phyloP scores from a whole-genome alignment of 2,113 vertebrate genomes.

The Zootoca vivipara region DNA sequence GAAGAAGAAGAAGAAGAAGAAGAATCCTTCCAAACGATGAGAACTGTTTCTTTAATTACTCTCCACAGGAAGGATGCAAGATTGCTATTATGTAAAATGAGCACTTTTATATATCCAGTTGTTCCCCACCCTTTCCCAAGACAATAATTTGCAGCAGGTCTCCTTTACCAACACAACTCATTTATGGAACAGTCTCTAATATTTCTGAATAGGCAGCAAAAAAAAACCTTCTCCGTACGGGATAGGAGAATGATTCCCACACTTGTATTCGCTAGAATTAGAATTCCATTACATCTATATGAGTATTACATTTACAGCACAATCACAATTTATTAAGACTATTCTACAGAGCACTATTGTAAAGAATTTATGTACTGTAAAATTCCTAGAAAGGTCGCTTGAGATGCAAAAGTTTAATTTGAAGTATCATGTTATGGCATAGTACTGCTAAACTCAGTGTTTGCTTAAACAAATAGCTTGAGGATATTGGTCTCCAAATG shows the following conservation, averaged over 20 bases:
- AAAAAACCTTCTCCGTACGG: constrained; percentile 32
- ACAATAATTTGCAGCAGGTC: neutral
- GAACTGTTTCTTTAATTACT: neutral
- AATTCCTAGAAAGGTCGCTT: constrained; percentile 76
- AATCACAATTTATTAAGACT: constrained; percentile 79
- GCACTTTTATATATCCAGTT: too few species aligned
- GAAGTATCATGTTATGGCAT: constrained; percentile 72
- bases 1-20: neutral
- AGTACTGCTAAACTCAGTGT: constrained; percentile 63
- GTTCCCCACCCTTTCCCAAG: neutral
- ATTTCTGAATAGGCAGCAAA: constrained; percentile 42
- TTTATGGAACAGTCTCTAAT: constrained; percentile 27
- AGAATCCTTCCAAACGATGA: neutral
- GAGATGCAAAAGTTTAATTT: constrained; percentile 81
- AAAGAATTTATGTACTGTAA: constrained; percentile 80
- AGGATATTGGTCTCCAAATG: constrained; percentile 72
- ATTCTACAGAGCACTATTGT: constrained; percentile 69
- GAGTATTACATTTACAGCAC: constrained; percentile 67
- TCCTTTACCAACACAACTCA: neutral
- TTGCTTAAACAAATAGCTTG: constrained; percentile 75
- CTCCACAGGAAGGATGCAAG: neutral
- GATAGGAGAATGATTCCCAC: constrained; percentile 31
- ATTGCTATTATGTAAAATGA: neutral
- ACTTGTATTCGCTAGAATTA: constrained; percentile 58
- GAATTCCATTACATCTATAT: constrained; percentile 64